Conservation (phyloP, 2,797 vertebrate species). For the Cirrhinus molitorella region DNA sequence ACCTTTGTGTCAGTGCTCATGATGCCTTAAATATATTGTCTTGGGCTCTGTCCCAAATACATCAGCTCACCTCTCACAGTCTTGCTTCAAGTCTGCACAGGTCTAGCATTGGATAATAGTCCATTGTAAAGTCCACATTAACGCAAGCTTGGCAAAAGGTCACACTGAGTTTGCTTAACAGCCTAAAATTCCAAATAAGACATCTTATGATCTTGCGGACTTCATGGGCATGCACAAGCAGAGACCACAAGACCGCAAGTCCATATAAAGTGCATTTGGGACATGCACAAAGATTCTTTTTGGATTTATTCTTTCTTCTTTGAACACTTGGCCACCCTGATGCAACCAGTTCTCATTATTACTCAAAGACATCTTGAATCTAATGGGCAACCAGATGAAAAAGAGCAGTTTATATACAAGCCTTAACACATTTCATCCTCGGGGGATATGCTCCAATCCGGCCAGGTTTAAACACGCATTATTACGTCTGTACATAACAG, state of each 20-base stretch:
- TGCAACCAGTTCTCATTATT: conserved; percentile 98
- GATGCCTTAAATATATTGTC: not conserved
- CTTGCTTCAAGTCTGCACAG: not conserved
- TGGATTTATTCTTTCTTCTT: conserved; percentile 72
- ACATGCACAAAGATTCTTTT: conserved; percentile 83
- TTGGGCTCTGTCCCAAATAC: not conserved
- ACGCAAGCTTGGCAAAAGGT: conserved; percentile 3
- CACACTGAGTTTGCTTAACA: not conserved
- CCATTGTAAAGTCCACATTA: not conserved
- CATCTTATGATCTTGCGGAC: not conserved
- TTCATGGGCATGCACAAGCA: not conserved
- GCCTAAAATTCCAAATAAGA: not conserved
- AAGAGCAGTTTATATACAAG: conserved; percentile 38
- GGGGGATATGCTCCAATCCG: conserved; percentile 32
- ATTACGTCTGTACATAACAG: conserved; percentile 33
- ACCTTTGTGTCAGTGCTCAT: not conserved
- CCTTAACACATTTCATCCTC: conserved; percentile 39
- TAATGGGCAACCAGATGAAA: conserved; percentile 58
- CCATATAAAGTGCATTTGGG: not conserved
- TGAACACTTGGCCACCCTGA: conserved; percentile 96
- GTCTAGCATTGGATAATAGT: not conserved
- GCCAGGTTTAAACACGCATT: conserved; percentile 43
- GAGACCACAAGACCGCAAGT: not conserved
- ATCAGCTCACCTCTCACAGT: not conserved
- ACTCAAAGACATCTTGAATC: conserved; percentile 88